Conservation (phyloP, 2,888 invertebrate genomes). For the Onthophagus sagittarius region DNA sequence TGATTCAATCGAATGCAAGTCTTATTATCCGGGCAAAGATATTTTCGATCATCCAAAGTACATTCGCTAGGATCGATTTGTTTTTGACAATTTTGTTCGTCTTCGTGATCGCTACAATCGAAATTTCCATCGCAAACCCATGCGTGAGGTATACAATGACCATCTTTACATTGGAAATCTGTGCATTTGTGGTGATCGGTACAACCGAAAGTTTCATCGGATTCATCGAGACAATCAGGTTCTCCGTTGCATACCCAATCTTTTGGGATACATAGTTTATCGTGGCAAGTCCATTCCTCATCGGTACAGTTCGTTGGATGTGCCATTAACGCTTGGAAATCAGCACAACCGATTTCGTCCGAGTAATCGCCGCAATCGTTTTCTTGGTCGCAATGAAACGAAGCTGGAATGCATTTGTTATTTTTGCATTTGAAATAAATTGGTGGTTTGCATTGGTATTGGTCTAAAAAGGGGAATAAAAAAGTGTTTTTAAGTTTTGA, state of each 20-base stretch:
- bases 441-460: constrained; percentile 36
- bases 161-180: constrained; percentile 60
- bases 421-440: constrained; percentile 43
- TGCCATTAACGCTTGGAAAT: constrained; percentile 23
- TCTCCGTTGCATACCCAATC: constrained; percentile 47
- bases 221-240: constrained; percentile 45
- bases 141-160: constrained; percentile 52
- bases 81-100: constrained; percentile 51
- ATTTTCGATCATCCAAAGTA: constrained; percentile 49
- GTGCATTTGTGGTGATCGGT: constrained; percentile 51
- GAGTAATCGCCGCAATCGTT: constrained; percentile 48
- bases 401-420: constrained; percentile 40
- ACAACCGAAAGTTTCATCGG: constrained; percentile 49
- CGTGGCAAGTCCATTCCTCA: constrained; percentile 42
- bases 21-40: constrained; percentile 52
- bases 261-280: constrained; percentile 34
- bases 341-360: constrained; percentile 44
- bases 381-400: constrained; percentile 45
- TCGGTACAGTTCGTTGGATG: constrained; percentile 34
- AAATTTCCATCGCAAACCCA: constrained; percentile 56
- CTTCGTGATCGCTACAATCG: constrained; percentile 58
- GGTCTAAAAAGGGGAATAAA: constrained; percentile 18
- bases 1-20: constrained; percentile 53
- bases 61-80: constrained; percentile 47
- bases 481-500: not conserved